A percentile compares a stretch with the other conserved stretches of the same genome.
Conservation (phyloP, 2,888 invertebrate genomes). For the Hydropsyche betteni region DNA sequence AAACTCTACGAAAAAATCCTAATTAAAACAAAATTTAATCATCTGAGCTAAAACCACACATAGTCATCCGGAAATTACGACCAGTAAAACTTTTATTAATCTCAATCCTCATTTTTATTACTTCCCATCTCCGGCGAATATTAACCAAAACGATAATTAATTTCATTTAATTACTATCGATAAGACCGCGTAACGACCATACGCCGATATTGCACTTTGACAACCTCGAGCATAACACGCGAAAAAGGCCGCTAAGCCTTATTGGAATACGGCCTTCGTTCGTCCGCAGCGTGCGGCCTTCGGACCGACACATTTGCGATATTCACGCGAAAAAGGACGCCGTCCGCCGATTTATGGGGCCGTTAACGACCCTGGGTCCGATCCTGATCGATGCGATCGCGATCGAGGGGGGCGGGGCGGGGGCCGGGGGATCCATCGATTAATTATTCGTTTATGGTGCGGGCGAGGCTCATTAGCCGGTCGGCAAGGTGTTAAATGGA, state of each 20-base stretch:
- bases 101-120: too few relatives aligned
- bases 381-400: constrained; percentile 23
- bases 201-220: not conserved
- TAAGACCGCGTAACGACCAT: not conserved
- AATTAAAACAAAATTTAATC: too few relatives aligned
- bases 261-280: not conserved
- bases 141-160: not conserved
- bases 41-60: too few relatives aligned
- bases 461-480: constrained; percentile 7
- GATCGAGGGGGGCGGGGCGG: constrained; percentile 24
- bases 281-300: not conserved
- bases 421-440: constrained; percentile 6
- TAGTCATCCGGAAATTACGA: too few relatives aligned
- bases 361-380: constrained; percentile 18
- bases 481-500: not conserved
- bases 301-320: not conserved
- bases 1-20: too few relatives aligned
- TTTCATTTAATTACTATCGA: not conserved
- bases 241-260: too few relatives aligned
- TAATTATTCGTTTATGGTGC: constrained; percentile 31
- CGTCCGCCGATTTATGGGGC: constrained; percentile 27
- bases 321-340: constrained; percentile 21
- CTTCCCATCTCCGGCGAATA: not conserved
- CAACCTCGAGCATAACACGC: too few relatives aligned
- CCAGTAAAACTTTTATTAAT: too few relatives aligned